Percentiles rank a stretch among this genome's conserved stretches.
Conservation (phyloP, 2,113 vertebrate species). For the Thalassarche chlororhynchos region DNA sequence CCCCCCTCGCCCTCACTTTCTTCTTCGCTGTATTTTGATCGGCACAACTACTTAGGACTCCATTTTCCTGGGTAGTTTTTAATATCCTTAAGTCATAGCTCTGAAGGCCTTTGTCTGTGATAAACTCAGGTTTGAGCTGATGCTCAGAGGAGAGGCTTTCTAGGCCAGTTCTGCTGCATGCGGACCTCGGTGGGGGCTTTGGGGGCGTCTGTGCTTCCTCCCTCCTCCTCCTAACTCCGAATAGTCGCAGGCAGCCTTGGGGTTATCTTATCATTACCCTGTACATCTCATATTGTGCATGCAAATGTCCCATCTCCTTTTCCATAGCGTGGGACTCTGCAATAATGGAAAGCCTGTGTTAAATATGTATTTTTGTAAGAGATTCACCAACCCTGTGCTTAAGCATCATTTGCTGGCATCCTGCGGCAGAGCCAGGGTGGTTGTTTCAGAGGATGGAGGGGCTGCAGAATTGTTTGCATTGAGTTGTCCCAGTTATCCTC, state of each 20-base stretch:
- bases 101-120: constrained; percentile 30
- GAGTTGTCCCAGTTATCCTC: not conserved
- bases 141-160: constrained; percentile 14
- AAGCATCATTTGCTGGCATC: not conserved
- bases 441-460: fast-evolving
- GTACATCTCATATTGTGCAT: not conserved
- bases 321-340: not conserved
- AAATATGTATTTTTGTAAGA: not conserved
- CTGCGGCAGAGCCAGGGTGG: not conserved
- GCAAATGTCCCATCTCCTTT: not conserved
- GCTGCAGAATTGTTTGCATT: not conserved
- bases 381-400: not conserved
- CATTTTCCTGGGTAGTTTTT: constrained; percentile 66
- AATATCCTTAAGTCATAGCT: constrained; percentile 56
- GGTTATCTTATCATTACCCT: not conserved
- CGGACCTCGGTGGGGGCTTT: not conserved
- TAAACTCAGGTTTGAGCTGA: constrained; percentile 8
- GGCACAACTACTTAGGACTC: constrained; percentile 33
- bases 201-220: not conserved
- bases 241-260: not conserved
- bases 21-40: constrained; percentile 68
- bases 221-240: not conserved
- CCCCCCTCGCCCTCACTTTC: constrained; percentile 49
- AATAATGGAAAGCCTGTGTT: not conserved
- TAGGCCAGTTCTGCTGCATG: not conserved